Base-by-base conservation (phyloP, 2,797 vertebrate species). In the Sebastes paucispinis region DNA sequence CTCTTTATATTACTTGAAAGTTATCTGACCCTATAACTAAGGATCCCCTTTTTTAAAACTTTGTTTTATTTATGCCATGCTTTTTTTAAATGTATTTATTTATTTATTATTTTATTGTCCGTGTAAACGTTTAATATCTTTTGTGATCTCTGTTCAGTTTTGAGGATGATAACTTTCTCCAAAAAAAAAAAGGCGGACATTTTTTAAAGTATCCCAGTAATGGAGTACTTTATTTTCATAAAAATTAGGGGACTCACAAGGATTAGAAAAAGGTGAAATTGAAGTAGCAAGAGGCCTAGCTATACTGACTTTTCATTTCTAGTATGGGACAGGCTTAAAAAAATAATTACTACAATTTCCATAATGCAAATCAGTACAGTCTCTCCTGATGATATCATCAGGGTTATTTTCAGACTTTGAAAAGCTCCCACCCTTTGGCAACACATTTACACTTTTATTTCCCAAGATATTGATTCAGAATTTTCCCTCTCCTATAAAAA, bases 11-110 rank as follows among this genome's bases (percentile, higher is more conserved):
- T 50, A 18, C 43, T 50, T 50, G 43, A 50, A 50, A 50, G 16
- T 18, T 50, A 50, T 50, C 43, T 50, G 16, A 50, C 43, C 43
- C 43, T 20, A 20, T 50, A 20, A 18, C 16, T 50, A 47, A 47
- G 6, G 43, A 47, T 47, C 43, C 39, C 43, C 0, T 47, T 47
- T 39, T 47, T 47, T 3, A 7, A 43, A 43, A 16, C 5, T 39
- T 39, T 39, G 13, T 43, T 43, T 43, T 47, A 47, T 47, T 47
- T 43, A 39, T 39, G 43, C 5, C 43, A 8, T 47, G 43, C 43
- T 47, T 47, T 18, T 47, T 47, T 18, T 0, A 47, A 47, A 18
- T 43, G 0, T 12, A 36, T 36, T 39, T 6, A 47, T 16, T 7
- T 16, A 7, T 47, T 18, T 4, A 3, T 18, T 18, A 50, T 50